Base-by-base conservation (phyloP, 2,888 invertebrate genomes). In the Thereva unica region DNA sequence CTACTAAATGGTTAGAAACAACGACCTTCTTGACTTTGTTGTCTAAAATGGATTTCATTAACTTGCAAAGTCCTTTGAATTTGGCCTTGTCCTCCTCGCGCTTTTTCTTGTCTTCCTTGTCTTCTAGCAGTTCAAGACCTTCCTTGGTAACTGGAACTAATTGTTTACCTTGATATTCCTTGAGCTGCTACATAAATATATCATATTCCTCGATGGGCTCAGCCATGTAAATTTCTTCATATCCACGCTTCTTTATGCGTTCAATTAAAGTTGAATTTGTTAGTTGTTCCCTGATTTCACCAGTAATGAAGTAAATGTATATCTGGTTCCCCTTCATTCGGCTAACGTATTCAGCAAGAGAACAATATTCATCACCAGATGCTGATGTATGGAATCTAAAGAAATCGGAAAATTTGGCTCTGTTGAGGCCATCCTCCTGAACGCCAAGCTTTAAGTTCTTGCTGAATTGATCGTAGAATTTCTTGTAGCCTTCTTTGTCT, bases 131-230 rank as follows among this genome's bases (percentile, higher is more conserved):
- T 78, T 98, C 97, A 40, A 99, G 84, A 66, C 98, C 96, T 81
- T 99, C 98, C 83, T 98, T 98, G 73, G 97, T 97, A 57, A 99
- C 97, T 0, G 96, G 97, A 0, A 97, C 95, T 35, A 99, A 84
- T 71, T 92, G 90, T 82, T 97, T 97, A 72, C 95, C 97, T 75
- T 99, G 97, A 77, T 92, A 98, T 78, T 99, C 98, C 83, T 94
- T 97, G 85, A 99, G 85, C 81, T 99, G 97, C 81, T 99, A 98
- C 35, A 97, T 95, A 74, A 97, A n/a, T n/a, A n/a, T n/a, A n/a
- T n/a, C 96, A 78, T 99, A 99, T 83, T 99, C 98, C 82, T 99
- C 98, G 75, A 99, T 99, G 64, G 98, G 98, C 81, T 99, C 98
- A 0, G 92, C 92, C 98, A 99, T 99, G 89, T 98, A 99, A 63